Evolutionary conservation across 2,888 invertebrate genomes (phyloP), one percentile per base, ranked within the genome.

Genomic region (Shargacucullia verbasci): DNA sequence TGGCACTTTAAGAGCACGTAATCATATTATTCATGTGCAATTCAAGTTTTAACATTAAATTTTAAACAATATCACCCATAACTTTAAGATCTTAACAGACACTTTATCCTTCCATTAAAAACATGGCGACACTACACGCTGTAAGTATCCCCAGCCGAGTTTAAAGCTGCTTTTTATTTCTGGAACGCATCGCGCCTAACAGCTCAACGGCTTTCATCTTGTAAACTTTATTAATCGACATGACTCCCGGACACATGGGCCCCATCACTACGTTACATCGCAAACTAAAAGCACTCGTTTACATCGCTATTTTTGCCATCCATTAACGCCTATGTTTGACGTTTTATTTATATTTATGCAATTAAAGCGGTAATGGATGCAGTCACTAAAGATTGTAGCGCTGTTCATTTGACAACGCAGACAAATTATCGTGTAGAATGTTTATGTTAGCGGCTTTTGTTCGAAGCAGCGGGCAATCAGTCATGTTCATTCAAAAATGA

Each of bases 191-290:
- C 89, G 84, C 87, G 84, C 86, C 86, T 87, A 72, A 86, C 89
- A 87, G 87, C 88, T 87, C 87, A 85, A 83, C 90, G 87, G 89
- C 92, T 92, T 92, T 92, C 92, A 91, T 92, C 91, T 92, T 91
- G 91, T 92, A 92, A 92, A 91, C 85, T 89, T 91, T 92, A 92
- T 92, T 92, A 93, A 92, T 92, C 90, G 91, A 88, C 90, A 88
- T 76, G 79, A 88, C 92, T 92, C 90, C 92, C 87, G 91, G 85
- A 82, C 81, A 82, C 82, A 85, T 84, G 79, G 76, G 76, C 76
- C 77, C 72, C 80, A 72, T 77, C 83, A 81, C 86, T 80, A 78
- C 10, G 46, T 9, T 35, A 63, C 49, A 37, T 55, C 46, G 41
- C 40, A 25, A 59, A 60, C 57, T 47, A 41, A 61, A 52, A 59